A percentile compares a stretch with the other conserved stretches of the same genome.
Conservation (phyloP, 2,797 vertebrate genomes). For the Gallinago nigripennis region DNA sequence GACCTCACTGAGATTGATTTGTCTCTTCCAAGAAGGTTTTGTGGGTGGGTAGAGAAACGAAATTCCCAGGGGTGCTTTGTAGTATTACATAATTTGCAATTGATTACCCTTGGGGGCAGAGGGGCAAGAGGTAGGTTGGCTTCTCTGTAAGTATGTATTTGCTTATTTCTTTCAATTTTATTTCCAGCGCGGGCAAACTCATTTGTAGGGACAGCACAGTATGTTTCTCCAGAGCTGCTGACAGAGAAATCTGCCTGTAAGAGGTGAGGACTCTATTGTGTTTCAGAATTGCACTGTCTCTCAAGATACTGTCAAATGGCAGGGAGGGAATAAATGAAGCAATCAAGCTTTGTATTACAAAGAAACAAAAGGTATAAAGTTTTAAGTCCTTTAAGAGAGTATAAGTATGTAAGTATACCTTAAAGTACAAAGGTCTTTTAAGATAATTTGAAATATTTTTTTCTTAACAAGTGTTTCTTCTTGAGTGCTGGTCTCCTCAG, state of each 20-base stretch:
- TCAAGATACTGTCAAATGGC: neutral
- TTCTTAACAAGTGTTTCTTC: neutral
- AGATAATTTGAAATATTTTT: neutral
- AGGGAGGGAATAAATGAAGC: neutral
- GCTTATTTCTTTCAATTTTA: slow-evolving; percentile 21
- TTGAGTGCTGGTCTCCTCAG: neutral
- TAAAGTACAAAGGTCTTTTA: neutral
- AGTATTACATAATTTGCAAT: neutral
- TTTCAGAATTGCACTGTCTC: neutral
- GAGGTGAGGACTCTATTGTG: slow-evolving; percentile 79
- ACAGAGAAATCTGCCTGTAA: slow-evolving; percentile 99
- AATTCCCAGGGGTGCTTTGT: neutral
- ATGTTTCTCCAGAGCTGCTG: slow-evolving; percentile 97
- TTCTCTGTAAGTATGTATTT: neutral
- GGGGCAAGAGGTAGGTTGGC: neutral
- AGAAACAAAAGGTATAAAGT: neutral
- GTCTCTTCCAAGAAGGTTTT: neutral
- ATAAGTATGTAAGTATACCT: too few species aligned
- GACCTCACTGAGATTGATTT: neutral
- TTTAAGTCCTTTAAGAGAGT: neutral
- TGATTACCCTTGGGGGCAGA: neutral
- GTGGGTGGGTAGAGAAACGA: neutral
- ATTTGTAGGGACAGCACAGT: slow-evolving; percentile 98
- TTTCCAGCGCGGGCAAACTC: slow-evolving; percentile 94
- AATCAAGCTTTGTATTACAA: neutral